Evolutionary conservation across 2,888 invertebrate genomes (phyloP).

Genomic region (Rhingia rostrata): DNA sequence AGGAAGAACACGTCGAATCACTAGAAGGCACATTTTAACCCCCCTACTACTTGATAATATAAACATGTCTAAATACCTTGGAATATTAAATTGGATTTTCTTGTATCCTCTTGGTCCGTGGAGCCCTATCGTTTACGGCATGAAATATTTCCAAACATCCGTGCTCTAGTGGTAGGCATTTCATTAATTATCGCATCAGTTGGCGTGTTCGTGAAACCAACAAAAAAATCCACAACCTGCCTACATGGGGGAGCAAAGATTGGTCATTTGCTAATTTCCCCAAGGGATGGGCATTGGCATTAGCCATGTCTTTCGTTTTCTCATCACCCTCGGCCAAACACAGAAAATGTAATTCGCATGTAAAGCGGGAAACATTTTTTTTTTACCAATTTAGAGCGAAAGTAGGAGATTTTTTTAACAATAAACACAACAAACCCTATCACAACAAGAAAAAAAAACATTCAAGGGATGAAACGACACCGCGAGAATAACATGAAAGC

Average conservation of each 20-base stretch:
- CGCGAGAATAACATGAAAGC: conserved; percentile 40
- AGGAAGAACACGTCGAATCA: too few species aligned
- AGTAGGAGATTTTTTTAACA: neutral
- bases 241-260: conserved; percentile 64
- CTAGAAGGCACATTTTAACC: too few species aligned
- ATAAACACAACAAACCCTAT: neutral
- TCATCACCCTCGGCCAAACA: conserved; percentile 23
- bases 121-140: conserved; percentile 62
- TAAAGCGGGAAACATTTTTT: conserved; percentile 12
- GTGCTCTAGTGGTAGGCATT: conserved; percentile 33
- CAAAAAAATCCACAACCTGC: conserved; percentile 17
- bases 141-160: conserved; percentile 33
- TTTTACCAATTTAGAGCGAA: neutral
- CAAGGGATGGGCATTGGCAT: conserved; percentile 39
- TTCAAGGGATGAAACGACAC: conserved; percentile 40
- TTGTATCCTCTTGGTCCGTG: conserved; percentile 55
- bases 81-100: conserved; percentile 52
- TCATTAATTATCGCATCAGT: conserved; percentile 54
- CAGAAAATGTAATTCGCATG: conserved; percentile 54
- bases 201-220: conserved; percentile 9
- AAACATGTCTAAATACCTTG: neutral
- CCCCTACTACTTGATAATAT: too few species aligned
- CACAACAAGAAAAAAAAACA: conserved; percentile 3
- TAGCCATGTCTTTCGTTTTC: conserved; percentile 34
- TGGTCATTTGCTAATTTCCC: conserved; percentile 73